A percentile compares a stretch with the other conserved stretches of the same genome.
Evolutionary conservation across 2,797 vertebrate species (phyloP).

Genomic region (Anguilla obscura): DNA sequence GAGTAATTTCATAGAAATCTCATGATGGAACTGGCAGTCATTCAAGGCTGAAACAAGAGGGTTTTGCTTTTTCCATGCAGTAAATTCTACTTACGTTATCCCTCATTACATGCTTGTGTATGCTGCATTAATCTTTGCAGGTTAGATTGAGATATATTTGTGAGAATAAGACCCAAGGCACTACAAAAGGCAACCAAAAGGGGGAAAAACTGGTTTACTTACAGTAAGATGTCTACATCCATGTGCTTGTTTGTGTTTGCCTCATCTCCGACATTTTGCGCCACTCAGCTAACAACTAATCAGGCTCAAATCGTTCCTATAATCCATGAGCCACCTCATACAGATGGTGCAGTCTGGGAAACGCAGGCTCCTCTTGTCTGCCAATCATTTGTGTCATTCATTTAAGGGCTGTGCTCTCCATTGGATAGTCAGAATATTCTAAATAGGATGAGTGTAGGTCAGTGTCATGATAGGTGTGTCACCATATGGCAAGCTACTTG

Average conservation of each 20-base stretch:
- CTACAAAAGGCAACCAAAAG: background rate
- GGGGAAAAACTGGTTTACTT: conserved; percentile 56
- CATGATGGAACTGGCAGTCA: too few species aligned
- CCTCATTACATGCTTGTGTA: background rate
- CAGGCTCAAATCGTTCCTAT: conserved; percentile 68
- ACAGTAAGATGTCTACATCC: conserved; percentile 70
- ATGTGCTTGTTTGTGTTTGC: conserved; percentile 65
- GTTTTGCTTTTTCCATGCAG: background rate
- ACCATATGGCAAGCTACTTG: conserved; percentile 49
- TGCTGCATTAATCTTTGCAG: background rate
- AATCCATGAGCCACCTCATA: conserved; percentile 66
- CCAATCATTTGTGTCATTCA: conserved; percentile 56
- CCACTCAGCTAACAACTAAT: conserved; percentile 61
- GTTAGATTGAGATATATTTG: background rate
- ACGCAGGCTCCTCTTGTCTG: conserved; percentile 35
- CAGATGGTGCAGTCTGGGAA: conserved; percentile 59
- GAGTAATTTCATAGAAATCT: background rate
- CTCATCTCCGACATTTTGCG: conserved; percentile 62
- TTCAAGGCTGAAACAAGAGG: background rate
- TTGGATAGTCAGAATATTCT: conserved; percentile 44
- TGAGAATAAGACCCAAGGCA: background rate
- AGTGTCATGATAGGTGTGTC: conserved; percentile 41
- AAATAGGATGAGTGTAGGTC: conserved; percentile 32
- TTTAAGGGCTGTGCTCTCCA: conserved; percentile 38
- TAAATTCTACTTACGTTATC: background rate